A percentile compares a stretch with the other conserved stretches of the same genome.
These are phyloP conservation scores for Listronotus bonariensis DNA, from an alignment of 1,140 invertebrate genomes.

Conservation along the genomic window DNA sequence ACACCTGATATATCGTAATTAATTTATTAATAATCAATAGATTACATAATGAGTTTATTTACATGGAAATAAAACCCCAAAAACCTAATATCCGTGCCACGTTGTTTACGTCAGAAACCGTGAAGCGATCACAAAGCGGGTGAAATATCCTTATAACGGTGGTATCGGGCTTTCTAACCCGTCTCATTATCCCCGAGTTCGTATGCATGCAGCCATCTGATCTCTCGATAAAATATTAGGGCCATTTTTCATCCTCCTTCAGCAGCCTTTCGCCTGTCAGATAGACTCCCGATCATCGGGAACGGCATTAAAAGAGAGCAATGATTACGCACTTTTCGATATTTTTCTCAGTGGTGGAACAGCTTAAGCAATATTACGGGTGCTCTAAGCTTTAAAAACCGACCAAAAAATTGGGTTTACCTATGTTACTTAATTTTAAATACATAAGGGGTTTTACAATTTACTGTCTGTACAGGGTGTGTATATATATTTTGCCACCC, in stretches of 20 bases:
- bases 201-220: constrained; percentile 51
- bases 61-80: neutral
- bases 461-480: too few species aligned
- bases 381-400: too few species aligned
- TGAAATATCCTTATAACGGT: constrained; percentile 25
- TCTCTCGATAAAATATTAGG: constrained; percentile 51
- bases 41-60: too few species aligned
- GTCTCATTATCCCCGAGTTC: constrained; percentile 54
- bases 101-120: constrained; percentile 16
- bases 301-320: constrained; percentile 48
- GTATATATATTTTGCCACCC: too few species aligned
- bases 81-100: constrained; percentile 10
- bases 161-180: constrained; percentile 49
- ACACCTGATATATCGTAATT: too few species aligned
- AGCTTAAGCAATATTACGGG: too few species aligned
- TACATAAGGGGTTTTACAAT: too few species aligned
- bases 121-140: constrained; percentile 18
- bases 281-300: constrained; percentile 52
- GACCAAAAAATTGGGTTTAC: too few species aligned
- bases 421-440: too few species aligned
- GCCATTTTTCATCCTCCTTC: constrained; percentile 54
- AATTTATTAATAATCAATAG: too few species aligned
- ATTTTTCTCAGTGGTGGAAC: constrained; percentile 23
- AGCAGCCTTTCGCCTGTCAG: constrained; percentile 54
- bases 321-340: constrained; percentile 45